Conservation (phyloP, 2,113 vertebrate species). For the Rhea pennata region DNA sequence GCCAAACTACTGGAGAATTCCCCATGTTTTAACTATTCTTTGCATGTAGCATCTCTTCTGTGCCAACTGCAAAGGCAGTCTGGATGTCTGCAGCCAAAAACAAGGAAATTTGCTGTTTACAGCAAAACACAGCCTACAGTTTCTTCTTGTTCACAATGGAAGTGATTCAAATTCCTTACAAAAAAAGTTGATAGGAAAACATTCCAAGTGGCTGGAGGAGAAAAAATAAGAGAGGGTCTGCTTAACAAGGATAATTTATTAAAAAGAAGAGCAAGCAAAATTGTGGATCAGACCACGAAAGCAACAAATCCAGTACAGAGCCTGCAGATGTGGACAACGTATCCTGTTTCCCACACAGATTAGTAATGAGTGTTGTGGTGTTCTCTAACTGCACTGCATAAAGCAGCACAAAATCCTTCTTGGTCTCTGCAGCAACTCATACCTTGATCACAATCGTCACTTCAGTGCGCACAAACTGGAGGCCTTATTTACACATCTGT, state of each 20-base stretch:
- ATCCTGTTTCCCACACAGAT: neutral
- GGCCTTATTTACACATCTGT: neutral
- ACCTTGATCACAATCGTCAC: neutral
- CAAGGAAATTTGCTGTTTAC: conserved; percentile 61
- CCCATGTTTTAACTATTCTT: neutral
- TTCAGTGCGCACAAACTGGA: neutral
- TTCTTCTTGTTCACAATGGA: neutral
- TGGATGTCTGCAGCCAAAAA: conserved; percentile 27
- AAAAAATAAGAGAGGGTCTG: neutral
- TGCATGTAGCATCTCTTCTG: neutral
- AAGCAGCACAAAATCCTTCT: neutral
- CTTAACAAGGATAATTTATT: neutral
- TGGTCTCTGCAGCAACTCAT: neutral
- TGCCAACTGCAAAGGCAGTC: conserved; percentile 23
- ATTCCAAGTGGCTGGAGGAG: neutral
- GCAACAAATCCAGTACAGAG: neutral
- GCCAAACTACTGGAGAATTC: neutral
- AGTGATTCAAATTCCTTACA: neutral
- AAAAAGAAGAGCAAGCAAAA: neutral
- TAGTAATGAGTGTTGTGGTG: accelerated
- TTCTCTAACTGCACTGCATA: neutral
- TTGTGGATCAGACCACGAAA: neutral
- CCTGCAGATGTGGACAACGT: neutral
- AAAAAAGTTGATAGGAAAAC: conserved; percentile 41
- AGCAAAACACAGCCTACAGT: conserved; percentile 30